Base-by-base conservation (phyloP, 2,888 invertebrate genomes). In the Hirtodrosophila histrioides region DNA sequence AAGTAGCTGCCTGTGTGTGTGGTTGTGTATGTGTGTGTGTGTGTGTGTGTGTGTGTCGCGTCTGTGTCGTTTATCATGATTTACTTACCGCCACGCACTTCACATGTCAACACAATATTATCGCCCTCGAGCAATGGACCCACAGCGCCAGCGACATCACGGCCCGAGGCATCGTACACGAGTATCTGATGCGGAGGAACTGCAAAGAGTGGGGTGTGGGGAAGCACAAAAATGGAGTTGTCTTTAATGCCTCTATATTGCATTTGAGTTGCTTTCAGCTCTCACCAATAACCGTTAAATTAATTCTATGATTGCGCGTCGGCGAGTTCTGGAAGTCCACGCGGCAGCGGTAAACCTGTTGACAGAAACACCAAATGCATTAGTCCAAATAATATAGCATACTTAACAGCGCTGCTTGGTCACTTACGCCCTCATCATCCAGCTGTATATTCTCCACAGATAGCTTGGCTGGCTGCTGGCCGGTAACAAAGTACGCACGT, bases 321-420 rank as follows among this genome's bases (percentile, higher is more conserved):
- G 97, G 97, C 7, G 97, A 96, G 89, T 96, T 96, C 86, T 95
- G 95, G 92, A 97, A 97, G 92, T 97, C 97, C 33, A 97, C 97
- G 69, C 97, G 93, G 91, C 97, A 97, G 78, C 97, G 93, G 92
- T 97, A 97, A 61, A 95, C 92, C 91, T 91, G 82, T 65, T 70
- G 63, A 79, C 53, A 53, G 41, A 51, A 49, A 35, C 46, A 61
- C n/a, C 17, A 50, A 61, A 44, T 44, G 61, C 58, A 87, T 68
- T 69, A 74, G 60, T 7, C 12, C 11, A 48, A 46, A 35, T 40
- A 45, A 36, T 51, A 43, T 24, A 56, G 54, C 31, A 40, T 33
- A 48, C 11, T 45, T 62, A 36, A 57, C 43, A 36, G 51, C 7
- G 27, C 27, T 27, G 27, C 27, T 27, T 4, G 27, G 27, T 5